Base-by-base conservation (phyloP, 2,113 vertebrate species). In the Gobio gobio region DNA sequence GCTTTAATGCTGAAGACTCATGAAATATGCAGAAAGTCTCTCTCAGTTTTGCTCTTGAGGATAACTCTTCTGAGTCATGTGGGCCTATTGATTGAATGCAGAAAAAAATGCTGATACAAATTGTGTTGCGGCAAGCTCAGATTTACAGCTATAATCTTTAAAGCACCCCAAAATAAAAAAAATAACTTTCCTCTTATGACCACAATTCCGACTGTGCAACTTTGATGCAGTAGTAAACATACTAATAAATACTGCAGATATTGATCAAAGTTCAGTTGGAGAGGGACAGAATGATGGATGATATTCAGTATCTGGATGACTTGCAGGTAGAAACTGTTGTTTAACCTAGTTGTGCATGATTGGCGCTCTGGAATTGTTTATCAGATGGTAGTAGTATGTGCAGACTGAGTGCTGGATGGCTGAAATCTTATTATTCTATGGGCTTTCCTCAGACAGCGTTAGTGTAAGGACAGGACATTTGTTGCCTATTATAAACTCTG, bases 1-100 rank as follows among this genome's bases (percentile, higher is more conserved):
- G 78, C 72, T 82, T 78, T 82, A 79, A 73, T 85, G 87, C 63
- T 29, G 63, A 56, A 78, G 47, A 66, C 66, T 83, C 63, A 88
- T 88, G 59, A 88, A 86, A 85, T 80, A 88, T 88, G 87, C 61
- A 86, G 76, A 22, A 64, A 76, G 78, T 66, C 58, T 73, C 43
- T 85, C 77, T 86, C 29, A 22, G 85, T 24, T 45, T 16, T 56
- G 75, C 61, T 26, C 36, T 58, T 61, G 51, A 58, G 49, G 36
- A 85, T 84, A 73, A 45, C 40, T 43, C 70, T 77, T 79, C 70
- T 20, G 68, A 72, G 54, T 86, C 49, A 82, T 40, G 7, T 84
- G 72, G 59, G 26, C 26, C 61, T 86, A 87, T 78, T 79, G 88
- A 86, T 89, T 33, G 33, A 64, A 36, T 49, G 10, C 18, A 45